phyloP scores from a whole-genome alignment of 2,888 invertebrate species.

The Tenthredo livida region DNA sequence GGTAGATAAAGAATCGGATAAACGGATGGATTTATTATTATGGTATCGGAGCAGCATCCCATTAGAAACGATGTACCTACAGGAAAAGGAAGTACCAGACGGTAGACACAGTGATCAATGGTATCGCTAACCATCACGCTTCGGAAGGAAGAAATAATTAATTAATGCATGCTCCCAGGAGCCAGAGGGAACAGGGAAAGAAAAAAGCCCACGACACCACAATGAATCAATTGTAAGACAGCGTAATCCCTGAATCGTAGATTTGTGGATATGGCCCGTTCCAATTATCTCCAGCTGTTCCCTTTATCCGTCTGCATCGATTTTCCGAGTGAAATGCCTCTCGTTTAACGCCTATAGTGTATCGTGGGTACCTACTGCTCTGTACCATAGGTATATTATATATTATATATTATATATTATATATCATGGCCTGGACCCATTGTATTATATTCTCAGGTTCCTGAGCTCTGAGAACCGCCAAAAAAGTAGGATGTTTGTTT shows the following conservation, averaged over 20 bases:
- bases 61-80: neutral
- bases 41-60: neutral
- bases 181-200: constrained; percentile 23
- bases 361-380: neutral
- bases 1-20: neutral
- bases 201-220: constrained; percentile 51
- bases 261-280: constrained; percentile 27
- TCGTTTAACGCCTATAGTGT: constrained; percentile 20
- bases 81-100: neutral
- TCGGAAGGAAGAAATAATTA: constrained; percentile 46
- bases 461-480: neutral
- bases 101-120: neutral
- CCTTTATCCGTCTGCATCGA: constrained; percentile 21
- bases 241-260: constrained; percentile 37
- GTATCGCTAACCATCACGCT: constrained; percentile 50
- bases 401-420: neutral
- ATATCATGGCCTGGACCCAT: neutral
- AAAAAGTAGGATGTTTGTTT: constrained; percentile 19
- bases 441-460: constrained; percentile 12
- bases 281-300: constrained; percentile 37
- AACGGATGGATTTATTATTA: constrained; percentile 11
- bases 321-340: constrained; percentile 24
- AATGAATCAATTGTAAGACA: constrained; percentile 36
- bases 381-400: neutral
- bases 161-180: constrained; percentile 28